Evolutionary conservation across 2,888 invertebrate genomes (phyloP), one percentile per base, ranked within the genome.

Genomic region (Notocelia uddmanniana): DNA sequence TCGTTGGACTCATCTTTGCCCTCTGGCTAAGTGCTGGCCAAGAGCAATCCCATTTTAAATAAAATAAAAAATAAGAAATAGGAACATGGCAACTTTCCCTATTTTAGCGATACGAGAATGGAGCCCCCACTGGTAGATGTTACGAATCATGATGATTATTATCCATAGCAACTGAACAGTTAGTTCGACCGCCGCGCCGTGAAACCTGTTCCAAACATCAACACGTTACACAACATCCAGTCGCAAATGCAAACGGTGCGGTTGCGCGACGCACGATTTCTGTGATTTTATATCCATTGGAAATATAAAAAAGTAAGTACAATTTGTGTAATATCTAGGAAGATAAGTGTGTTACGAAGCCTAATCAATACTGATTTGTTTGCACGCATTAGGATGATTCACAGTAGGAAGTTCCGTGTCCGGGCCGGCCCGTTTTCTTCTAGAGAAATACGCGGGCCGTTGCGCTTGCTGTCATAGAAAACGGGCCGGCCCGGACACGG

Each of bases 131-230:
- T 34, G n/a, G 45, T 45, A n/a, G 6, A 45, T 45, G n/a, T 45
- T 45, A 41, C 6, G n/a, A 45, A n/a, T 45, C 45, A n/a, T 45
- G 45, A 45, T 45, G 15, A 8, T 45, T 45, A 45, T 45, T 45
- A 45, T 45, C 6, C 45, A n/a, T 45, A 45, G 45, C n/a, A 45
- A 45, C 45, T 45, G 45, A 45, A 45, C 45, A 45, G n/a, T 45
- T 45, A 45, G n/a, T 8, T n/a, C 15, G 45, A 45, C 45, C 57
- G 21, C 37, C 9, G 23, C 57, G 21, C 37, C 9, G 23, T 59
- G 19, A 59, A 59, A 59, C 59, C 59, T 11, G 59, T 59, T 59
- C 41, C 21, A 41, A 21, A 41, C 59, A 59, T 59, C 59, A 41
- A n/a, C 34, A 23, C 41, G 41, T 59, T 41, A 59, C 21, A 19